Evolutionary conservation across 2,797 vertebrate genomes (phyloP), one percentile per base, ranked within the genome.

Genomic region (Tachyglossus aculeatus): DNA sequence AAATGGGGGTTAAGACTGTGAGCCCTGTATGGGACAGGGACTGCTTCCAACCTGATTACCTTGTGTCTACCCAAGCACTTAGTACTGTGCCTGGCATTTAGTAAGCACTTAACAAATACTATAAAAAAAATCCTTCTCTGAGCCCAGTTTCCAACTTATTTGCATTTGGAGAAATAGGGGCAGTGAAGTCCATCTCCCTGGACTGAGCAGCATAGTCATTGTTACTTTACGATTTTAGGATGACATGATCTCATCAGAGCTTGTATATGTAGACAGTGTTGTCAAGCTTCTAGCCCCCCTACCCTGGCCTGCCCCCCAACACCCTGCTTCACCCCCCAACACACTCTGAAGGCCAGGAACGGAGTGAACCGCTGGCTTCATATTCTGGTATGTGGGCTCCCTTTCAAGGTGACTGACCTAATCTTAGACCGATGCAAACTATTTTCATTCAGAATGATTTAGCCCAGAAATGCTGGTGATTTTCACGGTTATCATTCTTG

Each of bases 241-340:
- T 52, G 62, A 71, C 37, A 5, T 67, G 87, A 87, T 90, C 86
- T 89, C 90, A 90, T 90, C 91, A 77, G 48, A 53, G 24, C 44
- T 27, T 81, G n/a, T n/a, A n/a, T n/a, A 71, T 60, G 87, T 78
- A 50, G 16, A 78, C 67, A 47, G 4, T 51, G 65, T 75, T 75
- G 55, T 80, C 71, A 66, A 77, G 53, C 71, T 80, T 65, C n/a
- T n/a, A n/a, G n/a, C n/a, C n/a, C n/a, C n/a, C n/a, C n/a, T n/a
- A n/a, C n/a, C n/a, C n/a, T n/a, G n/a, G n/a, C n/a, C n/a, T n/a
- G n/a, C n/a, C n/a, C n/a, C n/a, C n/a, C n/a, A n/a, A n/a, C n/a
- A n/a, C n/a, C n/a, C n/a, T n/a, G n/a, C n/a, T n/a, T n/a, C n/a
- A n/a, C n/a, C n/a, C n/a, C n/a, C n/a, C n/a, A n/a, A n/a, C n/a